Evolutionary conservation across 1,140 invertebrate species (phyloP).

Genomic region (Nixonia krombeini): DNA sequence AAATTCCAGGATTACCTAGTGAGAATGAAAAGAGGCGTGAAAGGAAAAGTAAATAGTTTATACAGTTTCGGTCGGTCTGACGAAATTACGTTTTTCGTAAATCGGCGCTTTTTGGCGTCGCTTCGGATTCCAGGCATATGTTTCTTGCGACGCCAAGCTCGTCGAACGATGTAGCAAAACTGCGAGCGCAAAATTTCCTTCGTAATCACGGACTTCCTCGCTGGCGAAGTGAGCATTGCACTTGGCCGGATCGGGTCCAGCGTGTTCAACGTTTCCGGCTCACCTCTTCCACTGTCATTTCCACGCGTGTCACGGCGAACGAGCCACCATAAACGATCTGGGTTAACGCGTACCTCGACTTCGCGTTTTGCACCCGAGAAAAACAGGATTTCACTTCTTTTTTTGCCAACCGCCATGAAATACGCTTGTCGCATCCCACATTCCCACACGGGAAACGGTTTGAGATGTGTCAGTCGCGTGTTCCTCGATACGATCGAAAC

Average conservation of each 20-base stretch:
- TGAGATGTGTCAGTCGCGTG: too few relatives aligned
- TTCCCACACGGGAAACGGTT: too few relatives aligned
- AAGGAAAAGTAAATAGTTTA: not conserved
- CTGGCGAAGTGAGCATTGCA: constrained; percentile 15
- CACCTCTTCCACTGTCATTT: constrained; percentile 45
- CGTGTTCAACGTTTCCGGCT: constrained; percentile 39
- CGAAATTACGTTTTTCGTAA: too few relatives aligned
- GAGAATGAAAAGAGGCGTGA: not conserved
- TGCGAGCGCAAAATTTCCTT: not conserved
- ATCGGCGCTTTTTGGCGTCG: too few relatives aligned
- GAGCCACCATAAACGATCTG: constrained; percentile 49
- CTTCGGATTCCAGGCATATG: too few relatives aligned
- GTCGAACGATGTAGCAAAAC: not conserved
- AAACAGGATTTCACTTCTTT: constrained; percentile 27
- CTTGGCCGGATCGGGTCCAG: constrained; percentile 22
- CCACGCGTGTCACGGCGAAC: constrained; percentile 53
- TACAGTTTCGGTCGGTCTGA: too few relatives aligned
- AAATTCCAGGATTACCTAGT: constrained; percentile 14
- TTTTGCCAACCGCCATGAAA: too few relatives aligned
- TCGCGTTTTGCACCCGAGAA: constrained; percentile 20
- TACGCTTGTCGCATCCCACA: too few relatives aligned
- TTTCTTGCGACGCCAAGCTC: too few relatives aligned
- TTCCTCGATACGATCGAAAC: too few relatives aligned
- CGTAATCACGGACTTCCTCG: constrained; percentile 14
- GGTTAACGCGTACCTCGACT: constrained; percentile 49